Evolutionary conservation across 2,113 vertebrate species (phyloP).

Genomic region (Synchiropus splendidus): DNA sequence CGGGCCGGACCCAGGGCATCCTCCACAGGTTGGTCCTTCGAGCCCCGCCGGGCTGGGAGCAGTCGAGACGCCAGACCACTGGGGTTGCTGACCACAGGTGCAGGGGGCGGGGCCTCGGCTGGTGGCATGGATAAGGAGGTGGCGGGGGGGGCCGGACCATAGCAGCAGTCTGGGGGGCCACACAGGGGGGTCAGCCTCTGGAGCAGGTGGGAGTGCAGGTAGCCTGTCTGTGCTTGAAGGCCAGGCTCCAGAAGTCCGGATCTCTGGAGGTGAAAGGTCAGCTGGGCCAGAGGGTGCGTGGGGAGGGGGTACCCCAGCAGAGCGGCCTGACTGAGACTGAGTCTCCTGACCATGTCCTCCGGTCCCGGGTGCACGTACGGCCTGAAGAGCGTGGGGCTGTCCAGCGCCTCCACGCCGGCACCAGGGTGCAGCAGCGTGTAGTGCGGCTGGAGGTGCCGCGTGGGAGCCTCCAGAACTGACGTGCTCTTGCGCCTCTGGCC

Average conservation of each 20-base stretch:
- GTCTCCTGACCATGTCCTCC: constrained; percentile 74
- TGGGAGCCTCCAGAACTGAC: constrained; percentile 93
- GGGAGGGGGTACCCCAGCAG: constrained; percentile 64
- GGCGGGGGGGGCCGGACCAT: constrained; percentile 53
- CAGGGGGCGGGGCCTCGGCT: constrained; percentile 44
- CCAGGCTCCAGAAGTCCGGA: constrained; percentile 62
- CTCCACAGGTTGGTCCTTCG: constrained; percentile 80
- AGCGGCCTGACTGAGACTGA: constrained; percentile 83
- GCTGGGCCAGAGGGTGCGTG: constrained; percentile 57
- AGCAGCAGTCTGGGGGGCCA: constrained; percentile 19
- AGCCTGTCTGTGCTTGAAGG: constrained; percentile 72
- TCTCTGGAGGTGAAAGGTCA: constrained; percentile 67
- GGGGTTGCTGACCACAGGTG: constrained; percentile 61
- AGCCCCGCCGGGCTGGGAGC: constrained; percentile 75
- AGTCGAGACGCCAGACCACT: constrained; percentile 64
- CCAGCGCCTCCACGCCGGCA: constrained; percentile 61
- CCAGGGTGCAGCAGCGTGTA: constrained; percentile 81
- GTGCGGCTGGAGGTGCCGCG: constrained; percentile 82
- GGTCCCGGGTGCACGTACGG: constrained; percentile 70
- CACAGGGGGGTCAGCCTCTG: constrained; percentile 45
- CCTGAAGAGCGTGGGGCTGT: constrained; percentile 44
- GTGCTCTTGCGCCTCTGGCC: constrained; percentile 94
- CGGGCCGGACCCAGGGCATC: constrained; percentile 67
- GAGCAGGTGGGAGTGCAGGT: constrained; percentile 66
- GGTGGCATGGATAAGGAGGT: constrained; percentile 85